Conservation (phyloP, 2,113 vertebrate species). For the Scomber colias region DNA sequence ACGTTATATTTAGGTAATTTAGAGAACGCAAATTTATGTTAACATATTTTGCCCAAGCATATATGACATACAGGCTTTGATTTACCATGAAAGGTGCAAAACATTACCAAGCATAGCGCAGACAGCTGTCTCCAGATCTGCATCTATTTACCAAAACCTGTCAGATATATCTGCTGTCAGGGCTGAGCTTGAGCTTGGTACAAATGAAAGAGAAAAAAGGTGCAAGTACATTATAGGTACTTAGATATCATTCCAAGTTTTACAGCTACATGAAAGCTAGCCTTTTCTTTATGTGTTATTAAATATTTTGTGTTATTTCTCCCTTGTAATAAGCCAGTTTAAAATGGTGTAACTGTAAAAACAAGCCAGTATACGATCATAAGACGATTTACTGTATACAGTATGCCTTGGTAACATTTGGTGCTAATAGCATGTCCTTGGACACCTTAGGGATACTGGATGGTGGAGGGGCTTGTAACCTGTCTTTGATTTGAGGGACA, state of each 20-base stretch:
- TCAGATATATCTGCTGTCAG: neutral
- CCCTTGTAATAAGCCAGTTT: neutral
- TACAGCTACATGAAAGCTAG: constrained; percentile 2
- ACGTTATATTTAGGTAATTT: constrained; percentile 32
- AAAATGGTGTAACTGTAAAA: neutral
- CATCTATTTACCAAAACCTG: constrained; percentile 4
- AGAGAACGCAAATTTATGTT: constrained; percentile 12
- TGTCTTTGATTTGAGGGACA: neutral
- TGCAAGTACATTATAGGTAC: neutral
- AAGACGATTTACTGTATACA: neutral
- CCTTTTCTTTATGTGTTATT: neutral
- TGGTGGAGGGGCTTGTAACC: neutral
- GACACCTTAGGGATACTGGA: neutral
- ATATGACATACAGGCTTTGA: neutral
- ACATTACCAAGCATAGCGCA: neutral
- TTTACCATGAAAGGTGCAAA: constrained; percentile 25
- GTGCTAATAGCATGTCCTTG: neutral
- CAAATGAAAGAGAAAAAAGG: neutral
- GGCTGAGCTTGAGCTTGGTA: neutral
- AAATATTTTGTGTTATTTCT: neutral
- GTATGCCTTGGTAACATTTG: neutral
- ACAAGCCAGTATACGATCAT: neutral
- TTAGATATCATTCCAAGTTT: neutral
- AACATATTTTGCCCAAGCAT: neutral
- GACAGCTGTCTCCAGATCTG: constrained; percentile 1